Conservation (phyloP, 2,797 vertebrate species). For the Poeciliopsis paucimaculata region DNA sequence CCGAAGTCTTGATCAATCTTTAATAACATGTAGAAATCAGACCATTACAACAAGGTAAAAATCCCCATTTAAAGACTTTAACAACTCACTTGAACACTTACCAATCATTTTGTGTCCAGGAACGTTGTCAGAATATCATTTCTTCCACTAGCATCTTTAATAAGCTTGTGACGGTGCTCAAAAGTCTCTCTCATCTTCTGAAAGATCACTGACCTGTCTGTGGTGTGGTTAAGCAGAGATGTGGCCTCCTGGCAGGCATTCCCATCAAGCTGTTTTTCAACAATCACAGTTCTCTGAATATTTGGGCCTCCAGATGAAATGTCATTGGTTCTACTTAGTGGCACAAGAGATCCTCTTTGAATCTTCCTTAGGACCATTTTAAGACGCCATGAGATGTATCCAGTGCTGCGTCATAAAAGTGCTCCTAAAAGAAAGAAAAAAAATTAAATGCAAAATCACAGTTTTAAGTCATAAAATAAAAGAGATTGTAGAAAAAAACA, state of each 20-base stretch:
- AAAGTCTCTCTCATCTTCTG: slow-evolving; percentile 55
- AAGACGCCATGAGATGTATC: slow-evolving; percentile 47
- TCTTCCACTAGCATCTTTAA: slow-evolving; percentile 28
- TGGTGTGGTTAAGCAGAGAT: slow-evolving; percentile 47
- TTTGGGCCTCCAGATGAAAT: slow-evolving; percentile 35
- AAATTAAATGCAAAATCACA: not conserved
- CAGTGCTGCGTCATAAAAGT: slow-evolving; percentile 50
- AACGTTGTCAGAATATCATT: slow-evolving; percentile 20
- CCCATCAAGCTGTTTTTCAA: slow-evolving; percentile 41
- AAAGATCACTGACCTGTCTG: slow-evolving; percentile 40
- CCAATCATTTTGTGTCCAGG: not conserved
- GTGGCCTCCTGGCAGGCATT: slow-evolving; percentile 53
- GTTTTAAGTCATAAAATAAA: not conserved
- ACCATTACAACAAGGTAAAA: too few relatives aligned
- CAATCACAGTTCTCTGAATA: slow-evolving; percentile 27
- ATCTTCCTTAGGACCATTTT: slow-evolving; percentile 49
- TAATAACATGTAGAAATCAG: too few relatives aligned
- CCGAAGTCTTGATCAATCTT: too few relatives aligned
- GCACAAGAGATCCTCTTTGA: not conserved
- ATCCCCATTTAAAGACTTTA: slow-evolving; percentile 3
- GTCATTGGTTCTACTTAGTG: slow-evolving; percentile 7
- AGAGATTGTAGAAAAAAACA: not conserved
- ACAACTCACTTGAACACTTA: not conserved
- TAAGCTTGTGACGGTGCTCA: slow-evolving; percentile 39
- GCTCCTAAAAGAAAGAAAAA: slow-evolving; percentile 30